Evolutionary conservation across 1,140 invertebrate genomes (phyloP).

Genomic region (Bombus confusus): DNA sequence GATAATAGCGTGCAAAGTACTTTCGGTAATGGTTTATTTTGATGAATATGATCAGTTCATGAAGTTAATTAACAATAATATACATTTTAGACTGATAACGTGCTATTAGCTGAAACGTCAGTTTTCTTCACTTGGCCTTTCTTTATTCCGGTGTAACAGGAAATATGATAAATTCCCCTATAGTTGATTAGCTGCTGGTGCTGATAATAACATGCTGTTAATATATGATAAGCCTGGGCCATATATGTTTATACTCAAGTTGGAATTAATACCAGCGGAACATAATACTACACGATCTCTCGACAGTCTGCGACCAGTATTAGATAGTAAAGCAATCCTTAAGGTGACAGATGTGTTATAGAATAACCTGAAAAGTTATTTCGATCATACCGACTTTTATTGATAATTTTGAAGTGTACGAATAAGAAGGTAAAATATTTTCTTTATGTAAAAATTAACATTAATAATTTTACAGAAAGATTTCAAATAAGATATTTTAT

Average conservation of each 20-base stretch:
- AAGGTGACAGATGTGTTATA: slow-evolving; percentile 56
- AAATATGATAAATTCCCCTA: slow-evolving; percentile 77
- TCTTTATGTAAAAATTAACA: not conserved
- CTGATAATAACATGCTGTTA: slow-evolving; percentile 73
- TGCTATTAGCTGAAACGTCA: not conserved
- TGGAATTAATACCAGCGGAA: slow-evolving; percentile 49
- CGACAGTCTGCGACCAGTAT: slow-evolving; percentile 26
- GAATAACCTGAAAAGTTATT: slow-evolving; percentile 52
- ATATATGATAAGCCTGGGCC: slow-evolving; percentile 70
- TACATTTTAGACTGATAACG: not conserved
- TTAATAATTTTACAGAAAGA: not conserved
- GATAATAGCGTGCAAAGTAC: not conserved
- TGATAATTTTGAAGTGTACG: not conserved
- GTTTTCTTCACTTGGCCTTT: slow-evolving; percentile 7
- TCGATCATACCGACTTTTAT: not conserved
- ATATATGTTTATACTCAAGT: slow-evolving; percentile 46
- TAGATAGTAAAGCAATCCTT: slow-evolving; percentile 14
- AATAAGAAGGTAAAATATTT: slow-evolving; percentile 32
- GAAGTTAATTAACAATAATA: slow-evolving; percentile 15
- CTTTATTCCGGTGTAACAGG: slow-evolving; percentile 64
- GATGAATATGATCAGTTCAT: not conserved
- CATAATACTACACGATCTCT: slow-evolving; percentile 26
- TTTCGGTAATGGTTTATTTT: slow-evolving; percentile 29
- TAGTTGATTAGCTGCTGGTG: slow-evolving; percentile 67
- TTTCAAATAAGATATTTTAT: not conserved